Evolutionary conservation across 2,113 vertebrate species (phyloP), one percentile per base, ranked within the genome.

Genomic region (Corvus hawaiiensis): DNA sequence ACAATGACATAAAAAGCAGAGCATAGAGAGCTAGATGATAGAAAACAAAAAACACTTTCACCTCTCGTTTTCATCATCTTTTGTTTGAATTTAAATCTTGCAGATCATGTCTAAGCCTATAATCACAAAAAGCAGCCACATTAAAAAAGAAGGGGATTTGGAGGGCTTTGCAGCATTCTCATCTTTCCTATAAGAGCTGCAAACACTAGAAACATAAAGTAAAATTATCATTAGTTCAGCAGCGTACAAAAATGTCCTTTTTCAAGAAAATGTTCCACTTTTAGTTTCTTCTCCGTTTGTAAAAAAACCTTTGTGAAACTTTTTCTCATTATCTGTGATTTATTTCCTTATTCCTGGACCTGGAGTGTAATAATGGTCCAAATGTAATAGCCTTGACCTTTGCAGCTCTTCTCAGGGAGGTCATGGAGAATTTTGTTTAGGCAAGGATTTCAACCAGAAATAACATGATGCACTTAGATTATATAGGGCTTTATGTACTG

Each of bases 341-440:
- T 96, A 90, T 94, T 91, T 88, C 90, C 55, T 80, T 93, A 83
- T 80, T 90, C 63, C 87, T 80, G 52, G 56, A 67, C 82, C 92
- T 66, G 59, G 71, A 86, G 85, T 63, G 90, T 94, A 96, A 97
- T 97, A 93, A 96, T 93, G 72, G 75, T 64, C 82, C 79, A 94
- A 88, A 96, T 67, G 78, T 94, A 96, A 93, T 94, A 91, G 95
- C 90, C 92, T 93, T 92, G 95, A 96, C 96, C 94, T 96, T 93
- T 95, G 92, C 82, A 96, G 93, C 63, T 94, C 68, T 93, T 95
- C 93, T 84, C 84, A 52, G 63, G 23, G 75, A 96, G 87, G 93
- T 96, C 89, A 85, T 1, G 0, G 79, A 80, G 79, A 89, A 93
- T 92, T 96, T 90, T 91, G 56, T 89, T 94, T 76, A 83, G 91